phyloP scores from a whole-genome alignment of 1,140 invertebrate species.

The Drosophila pachea region DNA sequence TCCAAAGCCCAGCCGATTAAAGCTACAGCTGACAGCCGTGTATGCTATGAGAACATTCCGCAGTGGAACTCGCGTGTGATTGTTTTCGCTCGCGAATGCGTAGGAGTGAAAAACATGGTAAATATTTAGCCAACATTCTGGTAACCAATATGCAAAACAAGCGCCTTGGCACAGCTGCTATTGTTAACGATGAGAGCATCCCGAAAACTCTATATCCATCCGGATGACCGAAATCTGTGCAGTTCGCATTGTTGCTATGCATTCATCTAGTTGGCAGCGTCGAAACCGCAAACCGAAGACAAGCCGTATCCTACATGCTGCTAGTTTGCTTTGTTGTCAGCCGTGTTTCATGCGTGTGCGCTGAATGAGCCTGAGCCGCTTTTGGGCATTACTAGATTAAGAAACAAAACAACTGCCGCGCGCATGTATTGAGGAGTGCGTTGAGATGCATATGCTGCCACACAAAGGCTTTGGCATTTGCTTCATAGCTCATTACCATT shows the following conservation, averaged over 20 bases:
- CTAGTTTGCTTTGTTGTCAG: conserved; percentile 35
- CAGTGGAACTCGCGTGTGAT: too few species aligned
- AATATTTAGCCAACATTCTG: conserved; percentile 65
- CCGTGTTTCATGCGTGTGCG: conserved; percentile 18
- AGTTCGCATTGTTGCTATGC: conserved; percentile 16
- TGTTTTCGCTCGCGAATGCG: not conserved
- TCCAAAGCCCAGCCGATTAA: too few species aligned
- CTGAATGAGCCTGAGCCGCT: conserved; percentile 58
- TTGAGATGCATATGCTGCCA: conserved; percentile 1
- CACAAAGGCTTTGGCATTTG: not conserved
- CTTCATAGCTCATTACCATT: conserved; percentile 74
- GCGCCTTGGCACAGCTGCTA: conserved; percentile 16
- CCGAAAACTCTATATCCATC: conserved; percentile 60
- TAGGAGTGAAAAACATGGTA: conserved; percentile 11
- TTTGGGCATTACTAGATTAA: conserved; percentile 75
- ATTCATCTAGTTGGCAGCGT: conserved; percentile 25
- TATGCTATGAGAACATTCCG: too few species aligned
- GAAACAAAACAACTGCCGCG: conserved; percentile 44
- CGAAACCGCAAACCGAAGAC: conserved; percentile 40
- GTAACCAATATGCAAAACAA: conserved; percentile 52
- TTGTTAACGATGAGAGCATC: conserved; percentile 14
- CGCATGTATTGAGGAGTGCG: not conserved
- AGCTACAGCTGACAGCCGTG: too few species aligned
- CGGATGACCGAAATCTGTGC: conserved; percentile 3
- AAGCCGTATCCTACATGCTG: conserved; percentile 36